Percentiles rank a stretch among this genome's conserved stretches.
Conservation (phyloP, 2,113 vertebrate species). For the Accipiter virgatus region DNA sequence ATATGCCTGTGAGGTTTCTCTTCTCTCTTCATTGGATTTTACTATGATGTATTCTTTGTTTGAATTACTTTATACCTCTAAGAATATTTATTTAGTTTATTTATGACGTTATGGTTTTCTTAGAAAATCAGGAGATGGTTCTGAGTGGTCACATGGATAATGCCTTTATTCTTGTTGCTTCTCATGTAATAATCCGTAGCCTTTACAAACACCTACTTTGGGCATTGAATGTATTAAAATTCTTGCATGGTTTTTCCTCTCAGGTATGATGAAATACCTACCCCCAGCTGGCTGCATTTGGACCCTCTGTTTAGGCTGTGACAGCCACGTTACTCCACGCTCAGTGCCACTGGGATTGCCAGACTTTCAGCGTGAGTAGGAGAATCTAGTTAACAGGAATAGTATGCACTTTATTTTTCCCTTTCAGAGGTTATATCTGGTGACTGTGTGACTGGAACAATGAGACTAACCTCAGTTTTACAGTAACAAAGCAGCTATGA, state of each 20-base stretch:
- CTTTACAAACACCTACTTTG: neutral
- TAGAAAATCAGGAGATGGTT: neutral
- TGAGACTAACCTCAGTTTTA: conserved; percentile 30
- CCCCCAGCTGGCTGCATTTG: neutral
- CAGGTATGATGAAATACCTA: neutral
- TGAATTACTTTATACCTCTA: conserved; percentile 19
- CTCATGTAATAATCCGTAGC: neutral
- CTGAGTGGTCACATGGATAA: neutral
- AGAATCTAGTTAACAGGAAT: neutral
- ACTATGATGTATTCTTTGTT: neutral
- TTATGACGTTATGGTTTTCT: neutral
- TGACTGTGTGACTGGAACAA: conserved; percentile 38
- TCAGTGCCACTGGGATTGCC: neutral
- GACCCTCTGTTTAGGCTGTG: neutral
- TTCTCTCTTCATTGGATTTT: neutral
- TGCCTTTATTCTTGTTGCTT: neutral
- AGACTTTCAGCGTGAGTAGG: neutral
- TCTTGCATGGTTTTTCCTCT: neutral
- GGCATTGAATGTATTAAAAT: neutral
- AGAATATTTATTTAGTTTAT: conserved; percentile 33
- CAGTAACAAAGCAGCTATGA: conserved; percentile 33
- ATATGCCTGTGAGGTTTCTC: neutral
- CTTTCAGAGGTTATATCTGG: conserved; percentile 19
- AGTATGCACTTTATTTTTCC: neutral
- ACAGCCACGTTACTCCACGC: neutral